phyloP scores from a whole-genome alignment of 2,113 vertebrate genomes.

The Camelus bactrianus region DNA sequence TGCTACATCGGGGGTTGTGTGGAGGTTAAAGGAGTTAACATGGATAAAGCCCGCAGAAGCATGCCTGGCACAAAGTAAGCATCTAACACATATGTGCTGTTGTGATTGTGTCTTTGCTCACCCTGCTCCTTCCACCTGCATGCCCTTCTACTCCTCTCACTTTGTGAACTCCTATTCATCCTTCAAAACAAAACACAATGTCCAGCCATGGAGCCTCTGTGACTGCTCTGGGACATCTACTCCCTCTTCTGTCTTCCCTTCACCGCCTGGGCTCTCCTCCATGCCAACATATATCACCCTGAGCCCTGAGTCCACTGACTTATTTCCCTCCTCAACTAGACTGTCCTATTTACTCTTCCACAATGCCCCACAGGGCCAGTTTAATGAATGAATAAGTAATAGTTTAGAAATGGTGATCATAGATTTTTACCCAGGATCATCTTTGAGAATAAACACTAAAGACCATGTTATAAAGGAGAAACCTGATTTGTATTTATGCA shows the following conservation, averaged over 20 bases:
- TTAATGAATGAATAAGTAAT: neutral
- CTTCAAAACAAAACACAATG: conserved; percentile 1
- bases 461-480: neutral
- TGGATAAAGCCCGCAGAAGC: neutral
- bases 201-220: neutral
- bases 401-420: neutral
- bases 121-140: neutral
- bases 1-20: no score
- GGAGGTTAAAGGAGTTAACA: neutral
- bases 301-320: neutral
- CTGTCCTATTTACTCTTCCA: neutral
- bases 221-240: neutral
- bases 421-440: neutral
- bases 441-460: neutral
- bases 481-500: neutral
- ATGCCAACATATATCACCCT: neutral
- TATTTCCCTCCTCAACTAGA: neutral
- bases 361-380: neutral
- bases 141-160: neutral
- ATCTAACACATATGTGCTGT: neutral
- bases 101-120: neutral
- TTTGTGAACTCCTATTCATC: neutral
- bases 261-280: neutral
- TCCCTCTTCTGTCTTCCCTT: neutral
- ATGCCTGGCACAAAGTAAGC: neutral